Percentiles rank a stretch among this genome's conserved stretches.
Conservation (phyloP, 2,797 vertebrate genomes). For the Acanthornis magna region DNA sequence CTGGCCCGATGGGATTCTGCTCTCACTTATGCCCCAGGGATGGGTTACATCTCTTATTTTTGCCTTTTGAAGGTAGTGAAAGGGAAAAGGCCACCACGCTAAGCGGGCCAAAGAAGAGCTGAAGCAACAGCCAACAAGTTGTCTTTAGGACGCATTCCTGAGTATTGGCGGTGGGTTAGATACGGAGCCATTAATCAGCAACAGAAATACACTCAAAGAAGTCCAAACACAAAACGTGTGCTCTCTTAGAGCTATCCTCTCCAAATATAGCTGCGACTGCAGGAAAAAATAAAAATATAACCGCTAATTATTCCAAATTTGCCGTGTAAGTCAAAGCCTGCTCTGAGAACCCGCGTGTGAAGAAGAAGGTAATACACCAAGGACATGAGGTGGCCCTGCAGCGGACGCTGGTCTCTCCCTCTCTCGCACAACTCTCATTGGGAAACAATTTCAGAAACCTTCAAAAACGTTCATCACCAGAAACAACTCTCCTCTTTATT, state of each 20-base stretch:
- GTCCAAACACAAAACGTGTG: neutral
- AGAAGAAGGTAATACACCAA: neutral
- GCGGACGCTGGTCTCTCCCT: fast-evolving
- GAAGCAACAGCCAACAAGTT: neutral
- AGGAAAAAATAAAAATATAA: neutral
- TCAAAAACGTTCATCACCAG: neutral
- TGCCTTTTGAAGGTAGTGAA: neutral
- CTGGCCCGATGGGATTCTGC: neutral
- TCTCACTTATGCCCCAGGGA: neutral
- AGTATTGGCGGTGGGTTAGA: neutral
- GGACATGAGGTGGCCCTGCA: neutral
- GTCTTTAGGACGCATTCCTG: neutral
- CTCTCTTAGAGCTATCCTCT: neutral
- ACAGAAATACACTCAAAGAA: neutral
- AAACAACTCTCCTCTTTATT: neutral
- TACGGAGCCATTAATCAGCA: neutral
- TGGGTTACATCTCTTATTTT: neutral
- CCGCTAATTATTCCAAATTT: neutral
- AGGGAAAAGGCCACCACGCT: neutral
- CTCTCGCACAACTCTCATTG: neutral
- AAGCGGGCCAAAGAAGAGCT: neutral
- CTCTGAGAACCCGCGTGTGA: neutral
- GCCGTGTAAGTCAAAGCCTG: neutral
- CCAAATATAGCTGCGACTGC: neutral
- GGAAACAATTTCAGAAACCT: neutral